Evolutionary conservation across 1,140 invertebrate species (phyloP).

Genomic region (Formica exsecta): DNA sequence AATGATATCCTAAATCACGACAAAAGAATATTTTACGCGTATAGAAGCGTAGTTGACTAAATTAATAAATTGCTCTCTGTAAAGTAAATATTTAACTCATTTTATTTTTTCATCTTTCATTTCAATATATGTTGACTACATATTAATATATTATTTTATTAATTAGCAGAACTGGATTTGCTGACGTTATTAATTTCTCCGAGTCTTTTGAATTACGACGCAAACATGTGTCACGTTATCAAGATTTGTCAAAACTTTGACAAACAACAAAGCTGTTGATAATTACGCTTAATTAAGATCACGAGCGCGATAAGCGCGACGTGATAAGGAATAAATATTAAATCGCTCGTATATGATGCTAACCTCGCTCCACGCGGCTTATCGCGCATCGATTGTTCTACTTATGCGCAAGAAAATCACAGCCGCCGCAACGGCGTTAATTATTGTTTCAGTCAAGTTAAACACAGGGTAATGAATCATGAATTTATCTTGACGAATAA

Average conservation of each 20-base stretch:
- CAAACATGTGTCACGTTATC: conserved; percentile 34
- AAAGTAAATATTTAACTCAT: neutral
- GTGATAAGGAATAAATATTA: conserved; percentile 60
- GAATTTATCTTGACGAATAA: conserved; percentile 43
- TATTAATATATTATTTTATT: neutral
- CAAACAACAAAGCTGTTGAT: conserved; percentile 50
- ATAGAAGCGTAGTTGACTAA: neutral
- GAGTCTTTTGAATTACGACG: neutral
- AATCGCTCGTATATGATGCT: conserved; percentile 38
- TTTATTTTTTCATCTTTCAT: neutral
- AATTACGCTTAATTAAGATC: conserved; percentile 61
- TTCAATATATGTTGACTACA: conserved; percentile 4
- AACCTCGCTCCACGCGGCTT: conserved; percentile 24
- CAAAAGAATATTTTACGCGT: neutral
- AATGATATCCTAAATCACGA: neutral
- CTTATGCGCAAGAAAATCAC: conserved; percentile 58
- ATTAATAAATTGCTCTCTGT: neutral
- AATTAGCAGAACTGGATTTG: conserved; percentile 22
- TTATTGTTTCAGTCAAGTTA: conserved; percentile 53
- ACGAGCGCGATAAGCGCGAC: conserved; percentile 21
- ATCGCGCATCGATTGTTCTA: conserved; percentile 63
- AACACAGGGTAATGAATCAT: conserved; percentile 30
- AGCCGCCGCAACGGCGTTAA: conserved; percentile 43
- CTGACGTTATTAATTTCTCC: conserved; percentile 25
- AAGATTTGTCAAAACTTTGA: conserved; percentile 49